phyloP scores from a whole-genome alignment of 2,888 invertebrate species.

The Apeira syringaria region DNA sequence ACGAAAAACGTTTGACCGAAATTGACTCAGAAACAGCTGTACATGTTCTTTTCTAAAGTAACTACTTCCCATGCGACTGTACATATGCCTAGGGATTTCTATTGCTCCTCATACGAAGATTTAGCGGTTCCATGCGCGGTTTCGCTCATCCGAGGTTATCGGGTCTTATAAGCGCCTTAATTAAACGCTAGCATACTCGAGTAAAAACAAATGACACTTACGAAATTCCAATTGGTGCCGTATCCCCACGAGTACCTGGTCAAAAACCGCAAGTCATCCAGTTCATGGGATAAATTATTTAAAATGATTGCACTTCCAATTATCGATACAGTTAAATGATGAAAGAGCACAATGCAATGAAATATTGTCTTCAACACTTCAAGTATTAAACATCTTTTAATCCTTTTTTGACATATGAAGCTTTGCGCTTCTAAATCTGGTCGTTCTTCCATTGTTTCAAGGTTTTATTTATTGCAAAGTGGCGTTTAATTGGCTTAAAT shows the following conservation, averaged over 20 bases:
- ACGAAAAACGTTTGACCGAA: too few relatives aligned
- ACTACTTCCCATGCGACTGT: too few relatives aligned
- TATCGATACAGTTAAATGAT: neutral
- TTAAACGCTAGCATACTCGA: too few relatives aligned
- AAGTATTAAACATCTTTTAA: neutral
- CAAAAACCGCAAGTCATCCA: constrained; percentile 11
- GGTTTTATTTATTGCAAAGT: too few relatives aligned
- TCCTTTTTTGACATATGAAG: constrained; percentile 6
- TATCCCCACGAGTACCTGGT: constrained; percentile 15
- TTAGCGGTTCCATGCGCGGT: too few relatives aligned
- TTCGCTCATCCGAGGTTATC: too few relatives aligned
- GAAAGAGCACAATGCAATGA: neutral
- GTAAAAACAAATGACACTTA: constrained; percentile 19
- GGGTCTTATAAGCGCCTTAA: too few relatives aligned
- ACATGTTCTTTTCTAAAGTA: too few relatives aligned
- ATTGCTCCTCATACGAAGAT: too few relatives aligned
- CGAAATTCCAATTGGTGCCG: constrained; percentile 36
- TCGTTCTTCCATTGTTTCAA: constrained; percentile 2
- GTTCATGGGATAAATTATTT: constrained; percentile 7
- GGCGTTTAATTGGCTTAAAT: too few relatives aligned
- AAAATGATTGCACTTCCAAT: constrained; percentile 13
- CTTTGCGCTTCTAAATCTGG: constrained; percentile 6
- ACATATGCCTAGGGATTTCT: too few relatives aligned
- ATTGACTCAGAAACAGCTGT: too few relatives aligned
- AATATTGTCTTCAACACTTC: neutral